phyloP scores from a whole-genome alignment of 2,888 invertebrate species.

The Schizaphis graminum region DNA sequence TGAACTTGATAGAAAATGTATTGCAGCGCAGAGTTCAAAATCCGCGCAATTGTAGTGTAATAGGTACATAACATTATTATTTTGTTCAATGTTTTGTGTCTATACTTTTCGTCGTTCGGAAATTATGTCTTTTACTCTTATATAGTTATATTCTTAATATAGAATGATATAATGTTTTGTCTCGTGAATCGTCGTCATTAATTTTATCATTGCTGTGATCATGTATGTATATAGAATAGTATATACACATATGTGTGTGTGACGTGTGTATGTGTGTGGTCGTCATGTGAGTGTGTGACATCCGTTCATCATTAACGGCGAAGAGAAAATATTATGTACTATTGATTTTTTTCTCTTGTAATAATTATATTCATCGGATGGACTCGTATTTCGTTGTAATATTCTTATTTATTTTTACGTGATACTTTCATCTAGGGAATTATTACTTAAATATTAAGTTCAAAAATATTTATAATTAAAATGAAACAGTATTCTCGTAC shows the following conservation, averaged over 20 bases:
- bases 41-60: background rate
- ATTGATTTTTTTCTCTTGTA: background rate
- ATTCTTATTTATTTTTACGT: background rate
- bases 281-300: background rate
- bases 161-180: background rate
- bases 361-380: background rate
- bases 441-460: background rate
- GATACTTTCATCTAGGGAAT: background rate
- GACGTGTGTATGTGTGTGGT: background rate
- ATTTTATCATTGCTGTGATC: background rate
- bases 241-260: background rate
- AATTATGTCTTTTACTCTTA: background rate
- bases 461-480: background rate
- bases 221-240: background rate
- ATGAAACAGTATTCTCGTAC: background rate
- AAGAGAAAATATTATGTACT: background rate
- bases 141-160: background rate
- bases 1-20: background rate
- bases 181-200: background rate
- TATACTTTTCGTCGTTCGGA: background rate
- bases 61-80: background rate
- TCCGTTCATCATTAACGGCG: background rate
- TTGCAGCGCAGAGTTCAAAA: background rate
- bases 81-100: background rate
- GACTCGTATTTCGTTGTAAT: background rate